Conservation (phyloP, 2,113 vertebrate species). For the Petromus typicus region DNA sequence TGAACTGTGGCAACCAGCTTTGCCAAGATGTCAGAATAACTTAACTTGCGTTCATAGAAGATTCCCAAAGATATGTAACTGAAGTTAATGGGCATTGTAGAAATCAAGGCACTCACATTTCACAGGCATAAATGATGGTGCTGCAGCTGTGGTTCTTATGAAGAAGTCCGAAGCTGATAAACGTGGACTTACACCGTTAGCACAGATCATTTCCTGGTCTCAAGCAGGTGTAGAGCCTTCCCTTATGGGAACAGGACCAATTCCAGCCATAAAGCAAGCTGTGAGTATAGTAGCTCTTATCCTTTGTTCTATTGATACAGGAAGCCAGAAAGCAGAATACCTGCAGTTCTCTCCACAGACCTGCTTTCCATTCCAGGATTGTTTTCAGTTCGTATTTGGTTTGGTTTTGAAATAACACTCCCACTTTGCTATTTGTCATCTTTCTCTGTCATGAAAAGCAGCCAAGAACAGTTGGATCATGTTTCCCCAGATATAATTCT, state of each 20-base stretch:
- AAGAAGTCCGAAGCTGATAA: slow-evolving; percentile 92
- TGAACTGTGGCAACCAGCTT: background rate
- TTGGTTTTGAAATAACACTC: background rate
- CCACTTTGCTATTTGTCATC: background rate
- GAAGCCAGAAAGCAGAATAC: rapidly evolving
- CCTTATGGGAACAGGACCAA: slow-evolving; percentile 95
- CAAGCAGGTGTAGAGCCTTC: slow-evolving; percentile 96
- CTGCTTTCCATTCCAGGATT: background rate
- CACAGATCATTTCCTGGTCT: slow-evolving; percentile 92
- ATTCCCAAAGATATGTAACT: too few relatives aligned
- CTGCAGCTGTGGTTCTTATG: slow-evolving; percentile 96
- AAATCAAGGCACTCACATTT: background rate
- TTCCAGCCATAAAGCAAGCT: slow-evolving; percentile 95
- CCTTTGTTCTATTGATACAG: rapidly evolving
- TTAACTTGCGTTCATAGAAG: background rate
- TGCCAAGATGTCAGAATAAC: background rate
- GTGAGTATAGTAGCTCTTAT: slow-evolving; percentile 87
- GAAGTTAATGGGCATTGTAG: rapidly evolving
- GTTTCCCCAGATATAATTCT: background rate
- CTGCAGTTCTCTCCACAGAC: background rate
- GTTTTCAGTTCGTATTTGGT: background rate
- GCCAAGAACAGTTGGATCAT: background rate
- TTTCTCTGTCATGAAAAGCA: background rate
- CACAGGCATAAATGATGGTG: slow-evolving; percentile 96
- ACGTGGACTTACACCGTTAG: slow-evolving; percentile 92